Conservation (phyloP, 2,888 invertebrate genomes). For the Lithophane leautieri region DNA sequence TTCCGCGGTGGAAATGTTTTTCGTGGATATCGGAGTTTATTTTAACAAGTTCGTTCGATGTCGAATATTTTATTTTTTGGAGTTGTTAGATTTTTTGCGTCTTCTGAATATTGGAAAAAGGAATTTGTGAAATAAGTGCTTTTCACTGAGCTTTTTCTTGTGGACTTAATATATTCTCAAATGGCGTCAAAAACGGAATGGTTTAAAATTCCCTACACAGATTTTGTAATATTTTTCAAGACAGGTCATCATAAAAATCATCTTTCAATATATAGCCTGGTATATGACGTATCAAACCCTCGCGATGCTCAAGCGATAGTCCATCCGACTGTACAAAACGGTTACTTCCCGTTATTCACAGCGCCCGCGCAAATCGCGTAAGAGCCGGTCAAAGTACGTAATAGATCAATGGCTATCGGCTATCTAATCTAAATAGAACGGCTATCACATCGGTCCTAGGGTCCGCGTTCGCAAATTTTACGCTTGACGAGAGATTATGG, state of each 20-base stretch:
- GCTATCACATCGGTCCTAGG: constrained; percentile 44
- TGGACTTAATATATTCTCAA: background rate
- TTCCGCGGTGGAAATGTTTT: constrained; percentile 67
- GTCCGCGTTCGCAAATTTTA: constrained; percentile 39
- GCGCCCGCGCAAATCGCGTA: constrained; percentile 62
- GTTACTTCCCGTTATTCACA: constrained; percentile 61
- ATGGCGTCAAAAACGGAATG: background rate
- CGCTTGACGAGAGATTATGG: constrained; percentile 22
- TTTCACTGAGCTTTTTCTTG: background rate
- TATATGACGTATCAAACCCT: constrained; percentile 24
- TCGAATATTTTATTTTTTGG: constrained; percentile 52
- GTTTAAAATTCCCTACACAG: background rate
- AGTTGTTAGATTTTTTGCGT: constrained; percentile 29
- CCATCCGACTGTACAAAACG: constrained; percentile 48
- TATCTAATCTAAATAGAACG: constrained; percentile 56
- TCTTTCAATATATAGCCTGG: background rate
- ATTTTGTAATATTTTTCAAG: background rate
- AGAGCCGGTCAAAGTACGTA: constrained; percentile 55
- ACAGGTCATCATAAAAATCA: background rate
- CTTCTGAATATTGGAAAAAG: background rate
- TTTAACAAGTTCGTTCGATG: constrained; percentile 56
- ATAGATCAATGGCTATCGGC: constrained; percentile 61
- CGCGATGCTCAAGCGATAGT: constrained; percentile 19
- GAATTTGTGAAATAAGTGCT: constrained; percentile 4
- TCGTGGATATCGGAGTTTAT: constrained; percentile 63